Percentiles rank a stretch among this genome's conserved stretches.
phyloP scores from a whole-genome alignment of 1,140 invertebrate species.

The Drosophila arawakana region DNA sequence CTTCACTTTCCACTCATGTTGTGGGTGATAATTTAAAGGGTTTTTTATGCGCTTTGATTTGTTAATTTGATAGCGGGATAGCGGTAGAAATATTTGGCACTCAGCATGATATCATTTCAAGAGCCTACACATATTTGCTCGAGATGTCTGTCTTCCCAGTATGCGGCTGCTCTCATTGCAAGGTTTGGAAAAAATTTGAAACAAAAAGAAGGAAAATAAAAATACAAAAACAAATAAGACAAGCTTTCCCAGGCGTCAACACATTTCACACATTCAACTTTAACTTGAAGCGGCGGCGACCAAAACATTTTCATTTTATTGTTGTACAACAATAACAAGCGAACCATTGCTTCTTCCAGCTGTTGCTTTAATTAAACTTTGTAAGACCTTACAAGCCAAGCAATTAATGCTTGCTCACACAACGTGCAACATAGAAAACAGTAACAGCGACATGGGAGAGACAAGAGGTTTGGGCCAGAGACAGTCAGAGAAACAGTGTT shows the following conservation, averaged over 20 bases:
- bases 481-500: background rate
- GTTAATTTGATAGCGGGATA: background rate
- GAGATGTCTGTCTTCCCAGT: constrained; percentile 5
- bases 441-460: constrained; percentile 3
- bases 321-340: constrained; percentile 67
- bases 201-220: background rate
- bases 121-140: constrained; percentile 21
- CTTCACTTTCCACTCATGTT: background rate
- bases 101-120: constrained; percentile 34
- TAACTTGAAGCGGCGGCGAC: constrained; percentile 8
- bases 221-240: constrained; percentile 11
- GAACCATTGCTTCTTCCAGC: constrained; percentile 51
- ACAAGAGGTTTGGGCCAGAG: background rate
- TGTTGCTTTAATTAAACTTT: constrained; percentile 79
- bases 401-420: constrained; percentile 72
- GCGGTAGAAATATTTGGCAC: constrained; percentile 15
- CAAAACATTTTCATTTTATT: constrained; percentile 64
- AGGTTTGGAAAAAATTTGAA: background rate
- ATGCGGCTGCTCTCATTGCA: constrained; percentile 22
- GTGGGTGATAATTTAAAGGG: constrained; percentile 12
- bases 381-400: constrained; percentile 70
- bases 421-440: constrained; percentile 23
- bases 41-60: constrained; percentile 8
- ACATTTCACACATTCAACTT: constrained; percentile 74
- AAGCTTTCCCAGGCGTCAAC: constrained; percentile 67